Percentiles rank a stretch among this genome's conserved stretches.
Conservation (phyloP, 2,113 vertebrate genomes). For the Oreocharis arfaki region DNA sequence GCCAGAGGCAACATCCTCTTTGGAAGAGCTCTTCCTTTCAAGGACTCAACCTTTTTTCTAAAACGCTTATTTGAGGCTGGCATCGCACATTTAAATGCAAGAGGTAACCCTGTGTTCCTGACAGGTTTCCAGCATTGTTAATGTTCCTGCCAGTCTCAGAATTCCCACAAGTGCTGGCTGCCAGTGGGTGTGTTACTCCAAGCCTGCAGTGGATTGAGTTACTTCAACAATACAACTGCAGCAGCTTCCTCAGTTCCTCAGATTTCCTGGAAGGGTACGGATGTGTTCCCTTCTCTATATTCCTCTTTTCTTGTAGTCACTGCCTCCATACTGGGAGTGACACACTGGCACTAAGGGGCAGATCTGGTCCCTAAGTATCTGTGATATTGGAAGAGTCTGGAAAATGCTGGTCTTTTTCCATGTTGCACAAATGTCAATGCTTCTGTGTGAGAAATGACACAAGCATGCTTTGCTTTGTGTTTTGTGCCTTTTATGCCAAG, state of each 20-base stretch:
- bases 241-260: background rate
- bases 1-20: background rate
- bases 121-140: background rate
- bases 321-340: background rate
- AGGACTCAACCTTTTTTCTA: background rate
- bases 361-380: background rate
- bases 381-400: background rate
- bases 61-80: background rate
- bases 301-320: background rate
- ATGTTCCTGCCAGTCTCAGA: background rate
- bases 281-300: background rate
- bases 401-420: background rate
- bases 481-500: conserved; percentile 53
- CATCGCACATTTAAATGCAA: background rate
- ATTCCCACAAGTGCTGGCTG: background rate
- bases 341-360: background rate
- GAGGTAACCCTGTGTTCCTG: background rate
- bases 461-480: conserved; percentile 37
- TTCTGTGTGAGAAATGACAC: conserved; percentile 35
- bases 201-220: background rate
- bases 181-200: background rate
- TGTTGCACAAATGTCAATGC: conserved; percentile 30
- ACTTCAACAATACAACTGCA: background rate
- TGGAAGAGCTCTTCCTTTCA: background rate
- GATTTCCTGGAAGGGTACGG: background rate